phyloP scores from a whole-genome alignment of 1,140 invertebrate genomes.

The Apis mellifera region DNA sequence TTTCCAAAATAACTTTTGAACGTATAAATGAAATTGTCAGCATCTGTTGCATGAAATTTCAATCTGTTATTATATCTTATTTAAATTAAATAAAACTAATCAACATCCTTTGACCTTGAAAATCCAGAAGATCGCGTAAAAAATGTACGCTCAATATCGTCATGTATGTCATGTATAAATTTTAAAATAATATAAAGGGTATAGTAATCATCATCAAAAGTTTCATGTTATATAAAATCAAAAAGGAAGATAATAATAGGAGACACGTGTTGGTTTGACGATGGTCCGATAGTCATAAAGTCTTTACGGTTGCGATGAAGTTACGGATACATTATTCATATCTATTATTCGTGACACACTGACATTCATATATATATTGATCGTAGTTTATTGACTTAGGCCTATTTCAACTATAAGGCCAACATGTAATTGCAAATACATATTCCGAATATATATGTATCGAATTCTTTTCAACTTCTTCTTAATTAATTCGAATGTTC shows the following conservation, averaged over 20 bases:
- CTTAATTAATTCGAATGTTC: neutral
- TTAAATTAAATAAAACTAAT: neutral
- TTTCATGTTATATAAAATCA: neutral
- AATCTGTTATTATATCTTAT: no score
- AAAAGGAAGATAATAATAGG: neutral
- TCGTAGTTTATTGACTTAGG: conserved; percentile 52
- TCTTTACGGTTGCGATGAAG: conserved; percentile 3
- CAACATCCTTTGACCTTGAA: neutral
- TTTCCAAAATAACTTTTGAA: neutral
- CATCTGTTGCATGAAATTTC: conserved; percentile 32
- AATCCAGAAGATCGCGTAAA: neutral
- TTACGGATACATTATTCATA: conserved; percentile 55
- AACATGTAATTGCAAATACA: neutral
- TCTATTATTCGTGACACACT: conserved; percentile 61
- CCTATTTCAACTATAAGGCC: conserved; percentile 32
- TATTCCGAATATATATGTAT: neutral
- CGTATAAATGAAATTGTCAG: neutral
- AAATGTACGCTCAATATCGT: neutral
- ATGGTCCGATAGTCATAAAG: neutral
- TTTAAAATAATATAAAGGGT: neutral
- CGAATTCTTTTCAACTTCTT: neutral
- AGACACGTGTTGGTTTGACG: neutral
- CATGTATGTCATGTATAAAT: no score
- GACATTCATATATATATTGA: conserved; percentile 69
- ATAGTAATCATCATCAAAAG: neutral